Base-by-base conservation (phyloP, 1,140 invertebrate genomes). In the Trichonephila clavata region DNA sequence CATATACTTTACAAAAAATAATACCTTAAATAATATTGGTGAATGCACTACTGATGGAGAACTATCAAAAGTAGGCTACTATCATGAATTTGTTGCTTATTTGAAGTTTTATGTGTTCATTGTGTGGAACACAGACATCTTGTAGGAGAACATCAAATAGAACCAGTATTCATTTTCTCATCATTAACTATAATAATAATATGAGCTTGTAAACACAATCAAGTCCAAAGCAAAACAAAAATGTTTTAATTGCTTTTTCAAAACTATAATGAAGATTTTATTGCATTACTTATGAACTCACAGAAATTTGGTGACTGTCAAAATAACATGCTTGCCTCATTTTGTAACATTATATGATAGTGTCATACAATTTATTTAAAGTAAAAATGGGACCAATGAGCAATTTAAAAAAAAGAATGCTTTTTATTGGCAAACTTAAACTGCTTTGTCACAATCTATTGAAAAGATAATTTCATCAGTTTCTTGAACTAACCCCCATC, bases 21-120 rank as follows among this genome's bases (percentile, higher is more conserved):
- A 77, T 77, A 77, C 5, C 32, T 0, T 95, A 50, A 94, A 90
- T 89, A 95, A 95, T 95, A 95, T 95, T 90, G 92, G 95, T 83
- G 95, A 94, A 92, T 93, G 94, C 91, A 95, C 95, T 94, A 95
- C 94, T 89, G 95, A 95, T 95, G 95, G 94, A 89, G 60, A 94
- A 94, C 94, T 93, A 91, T 94, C 95, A 80, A 95, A 95, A 94
- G 94, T 94, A 94, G 95, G 94, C 61, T 81, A 94, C 61, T 94
- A 95, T 94, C 94, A 84, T 89, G 94, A 93, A 89, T 95, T 95
- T 94, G 71, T 95, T 86, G 94, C 93, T 61, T 61, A 61, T 61
- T 61, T 61, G 13, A 61, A 95, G 86, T 80, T 90, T 77, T 60
- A 80, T 60, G 77, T 32, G 80, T 81, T 80, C 71, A 90, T 50